These are phyloP conservation scores for Meloidogyne exigua DNA, from an alignment of 1,140 invertebrate species.

Conservation along the genomic window DNA sequence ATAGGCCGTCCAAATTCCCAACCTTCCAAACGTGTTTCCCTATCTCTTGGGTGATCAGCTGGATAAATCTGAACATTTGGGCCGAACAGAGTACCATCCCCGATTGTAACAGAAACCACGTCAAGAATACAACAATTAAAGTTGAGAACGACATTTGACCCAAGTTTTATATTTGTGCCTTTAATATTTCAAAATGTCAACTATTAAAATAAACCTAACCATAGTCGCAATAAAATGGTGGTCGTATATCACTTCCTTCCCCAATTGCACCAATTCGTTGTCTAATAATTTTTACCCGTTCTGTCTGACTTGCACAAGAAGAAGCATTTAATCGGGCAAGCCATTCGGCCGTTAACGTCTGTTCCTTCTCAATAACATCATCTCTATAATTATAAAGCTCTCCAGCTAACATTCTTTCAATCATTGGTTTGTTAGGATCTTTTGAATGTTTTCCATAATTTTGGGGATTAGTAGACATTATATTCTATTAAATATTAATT, in stretches of 20 bases:
- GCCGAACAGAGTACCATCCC: slow-evolving; percentile 22
- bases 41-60: slow-evolving; percentile 31
- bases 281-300: slow-evolving; percentile 9
- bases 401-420: slow-evolving; percentile 8
- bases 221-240: slow-evolving; percentile 30
- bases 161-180: slow-evolving; percentile 27
- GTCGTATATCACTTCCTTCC: slow-evolving; percentile 9
- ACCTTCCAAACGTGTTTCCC: slow-evolving; percentile 43
- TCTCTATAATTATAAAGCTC: slow-evolving; percentile 5
- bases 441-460: slow-evolving; percentile 9
- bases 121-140: slow-evolving; percentile 44
- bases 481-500: too few species aligned
- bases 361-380: neutral
- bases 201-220: neutral
- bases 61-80: slow-evolving; percentile 18
- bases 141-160: slow-evolving; percentile 45
- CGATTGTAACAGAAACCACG: slow-evolving; percentile 38
- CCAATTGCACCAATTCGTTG: slow-evolving; percentile 10
- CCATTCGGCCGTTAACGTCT: neutral
- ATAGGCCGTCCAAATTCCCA: slow-evolving; percentile 29
- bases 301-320: neutral
- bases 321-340: slow-evolving; percentile 1
- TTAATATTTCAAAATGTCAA: neutral
- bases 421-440: slow-evolving; percentile 14
- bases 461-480: neutral